Evolutionary conservation across 2,888 invertebrate genomes (phyloP), one percentile per base, ranked within the genome.

Genomic region (Cryptocephalus moraei): DNA sequence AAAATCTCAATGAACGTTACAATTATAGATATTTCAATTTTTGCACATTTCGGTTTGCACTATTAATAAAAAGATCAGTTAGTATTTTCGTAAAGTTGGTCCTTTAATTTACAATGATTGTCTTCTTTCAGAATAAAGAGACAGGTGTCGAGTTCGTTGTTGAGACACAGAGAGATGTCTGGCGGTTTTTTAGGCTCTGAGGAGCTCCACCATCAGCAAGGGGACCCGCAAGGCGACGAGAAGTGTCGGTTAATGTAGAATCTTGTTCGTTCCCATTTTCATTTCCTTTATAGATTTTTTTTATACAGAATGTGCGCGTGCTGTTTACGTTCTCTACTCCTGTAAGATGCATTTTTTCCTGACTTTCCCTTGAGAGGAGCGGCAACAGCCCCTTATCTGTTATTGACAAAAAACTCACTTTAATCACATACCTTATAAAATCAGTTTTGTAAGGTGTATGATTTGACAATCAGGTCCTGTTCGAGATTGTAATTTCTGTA

Each of bases 201-300:
- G 60, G 76, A 77, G 44, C 68, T 76, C 45, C 75, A 76, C 56
- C 75, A 76, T 56, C 76, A 76, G 48, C 73, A 73, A 61, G 76
- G 72, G 1, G 72, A 71, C 49, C 71, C 71, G 1, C 70, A 69
- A 56, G 74, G 75, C 39, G 76, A 77, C 53, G 79, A 79, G 51
- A 75, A 76, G 54, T 79, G 79, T 68, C 65, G 71, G 55, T 65
- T 79, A 53, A 79, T 79, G 79, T 79, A 43, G 46, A 36, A 36
- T 36, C 36, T 36, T 36, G 11, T 36, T 36, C 12, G n/a, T 36
- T 36, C 12, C 12, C 36, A 4, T 36, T 36, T 12, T n/a, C 36
- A 11, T 36, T 36, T 12, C 4, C 11, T 36, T 36, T 36, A n/a
- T 12, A 11, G 36, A 36, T 36, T 11, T 36, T 9, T 36, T 36